Base-by-base conservation (phyloP, 2,797 vertebrate genomes). In the Distichodus sexfasciatus region DNA sequence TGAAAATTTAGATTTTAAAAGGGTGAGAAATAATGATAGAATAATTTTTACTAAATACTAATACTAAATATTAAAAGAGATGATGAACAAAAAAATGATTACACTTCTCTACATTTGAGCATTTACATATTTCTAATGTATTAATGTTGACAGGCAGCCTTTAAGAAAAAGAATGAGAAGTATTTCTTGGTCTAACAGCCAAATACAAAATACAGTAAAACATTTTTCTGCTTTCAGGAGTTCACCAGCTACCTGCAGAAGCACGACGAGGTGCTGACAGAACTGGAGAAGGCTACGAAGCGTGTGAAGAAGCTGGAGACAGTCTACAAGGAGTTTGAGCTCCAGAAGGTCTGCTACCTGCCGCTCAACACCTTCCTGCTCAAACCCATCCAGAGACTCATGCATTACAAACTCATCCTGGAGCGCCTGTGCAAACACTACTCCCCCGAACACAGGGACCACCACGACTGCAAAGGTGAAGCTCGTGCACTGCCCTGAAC, bases 321-420 rank as follows among this genome's bases (percentile, higher is more conserved):
- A 0, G 93, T 95, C 48, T 96, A 93, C 85, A 95, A 92, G 71
- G 96, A 96, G 80, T 99, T 98, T 61, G 97, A 99, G 80, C 91
- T 96, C 69, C 96, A 98, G 92, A 96, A 96, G 66, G 95, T 99
- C 60, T 99, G 97, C 90, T 97, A 98, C 85, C 82, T 99, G 81
- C 97, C 97, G 0, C 94, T 99, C 76, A 96, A 93, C 87, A 92
- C 92, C 0, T 97, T 99, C 81, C 89, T 99, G 78, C 93, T 99
- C 61, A 98, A 97, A 81, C 97, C 97, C 38, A 92, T 94, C 81
- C 97, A 99, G 90, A 91, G 97, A 3, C 93, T 97, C 76, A 93
- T 94, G 85, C 94, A 97, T 83, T 98, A 98, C 90, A 96, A 94
- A 67, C 87, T 94, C 80, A 93, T 98, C 80, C 89, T 99, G 79